A percentile compares a stretch with the other conserved stretches of the same genome.
Evolutionary conservation across 2,113 vertebrate species (phyloP).

Genomic region (Cardinalis cardinalis): DNA sequence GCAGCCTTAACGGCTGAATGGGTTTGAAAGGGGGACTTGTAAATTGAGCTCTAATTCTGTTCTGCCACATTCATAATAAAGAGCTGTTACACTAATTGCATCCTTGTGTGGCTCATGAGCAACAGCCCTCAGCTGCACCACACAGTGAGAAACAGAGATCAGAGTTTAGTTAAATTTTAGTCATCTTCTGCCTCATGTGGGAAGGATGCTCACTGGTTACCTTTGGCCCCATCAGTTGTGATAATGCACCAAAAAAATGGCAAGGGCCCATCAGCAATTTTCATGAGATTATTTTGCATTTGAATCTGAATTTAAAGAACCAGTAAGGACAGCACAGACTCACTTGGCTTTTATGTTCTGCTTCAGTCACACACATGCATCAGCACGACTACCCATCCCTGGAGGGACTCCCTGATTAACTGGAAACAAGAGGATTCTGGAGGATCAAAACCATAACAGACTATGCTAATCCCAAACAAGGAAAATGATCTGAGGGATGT

Average conservation of each 20-base stretch:
- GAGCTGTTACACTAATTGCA: conserved; percentile 52
- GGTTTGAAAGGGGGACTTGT: conserved; percentile 68
- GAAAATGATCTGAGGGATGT: not conserved
- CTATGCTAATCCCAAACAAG: not conserved
- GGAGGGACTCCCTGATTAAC: not conserved
- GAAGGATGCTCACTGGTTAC: not conserved
- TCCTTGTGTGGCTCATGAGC: conserved; percentile 12
- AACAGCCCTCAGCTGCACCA: not conserved
- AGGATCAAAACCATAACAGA: not conserved
- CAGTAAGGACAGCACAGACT: not conserved
- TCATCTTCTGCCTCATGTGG: not conserved
- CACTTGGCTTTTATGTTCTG: not conserved
- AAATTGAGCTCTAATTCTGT: conserved; percentile 65
- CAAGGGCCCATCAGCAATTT: not conserved
- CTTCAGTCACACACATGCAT: not conserved
- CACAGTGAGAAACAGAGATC: not conserved
- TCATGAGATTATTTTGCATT: not conserved
- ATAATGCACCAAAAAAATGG: accelerated
- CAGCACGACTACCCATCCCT: not conserved
- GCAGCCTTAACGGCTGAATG: conserved; percentile 46
- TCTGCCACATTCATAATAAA: conserved; percentile 56
- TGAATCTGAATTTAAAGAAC: not conserved
- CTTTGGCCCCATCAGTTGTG: not conserved
- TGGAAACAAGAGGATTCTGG: not conserved
- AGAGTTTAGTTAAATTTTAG: not conserved